Evolutionary conservation across 1,140 invertebrate species (phyloP), one percentile per base, ranked within the genome.

Genomic region (Drosophila persimilis): DNA sequence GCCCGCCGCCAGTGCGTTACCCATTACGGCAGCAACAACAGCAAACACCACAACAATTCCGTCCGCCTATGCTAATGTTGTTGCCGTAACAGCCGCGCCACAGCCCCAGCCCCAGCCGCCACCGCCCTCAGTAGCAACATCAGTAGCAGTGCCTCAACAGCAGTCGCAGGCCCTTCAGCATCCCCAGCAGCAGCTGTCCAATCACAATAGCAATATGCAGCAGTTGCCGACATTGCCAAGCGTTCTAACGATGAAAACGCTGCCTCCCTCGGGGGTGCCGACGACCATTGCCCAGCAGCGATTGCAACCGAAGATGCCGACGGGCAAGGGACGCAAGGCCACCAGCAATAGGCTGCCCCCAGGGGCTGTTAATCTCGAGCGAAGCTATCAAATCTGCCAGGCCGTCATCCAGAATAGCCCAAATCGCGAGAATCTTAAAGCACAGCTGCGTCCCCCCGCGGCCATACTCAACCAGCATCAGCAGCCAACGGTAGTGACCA

Each of bases 321-420:
- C 83, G 52, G 89, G 76, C 44, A 91, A 92, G 59, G 78, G 92
- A 0, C 91, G 92, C 35, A 92, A 94, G 41, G 93, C 92, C 43
- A 91, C 93, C 8, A 90, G 92, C 24, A 94, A 93, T 46, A 96
- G 96, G 91, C 94, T 96, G 61, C 96, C 96, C 5, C 96, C 96
- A 0, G 96, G 96, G 4, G 95, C 95, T 22, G 96, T 98, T 6
- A 98, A 98, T 92, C 92, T 98, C 11, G 97, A 98, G 90, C 93
- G 98, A 31, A 98, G 97, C 80, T 97, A 98, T 90, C 97, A 98
- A 92, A 99, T 99, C 78, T 98, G 97, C 92, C 97, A 98, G 92
- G 97, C 97, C 43, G 97, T 98, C 2, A 97, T 98, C 70, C 96
- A 98, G 92, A 98, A 97, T 86, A 97, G 96, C 83, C 96, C 96